These are phyloP conservation scores for Eupithecia subfuscata DNA, from an alignment of 2,888 invertebrate species.

Conservation along the genomic window DNA sequence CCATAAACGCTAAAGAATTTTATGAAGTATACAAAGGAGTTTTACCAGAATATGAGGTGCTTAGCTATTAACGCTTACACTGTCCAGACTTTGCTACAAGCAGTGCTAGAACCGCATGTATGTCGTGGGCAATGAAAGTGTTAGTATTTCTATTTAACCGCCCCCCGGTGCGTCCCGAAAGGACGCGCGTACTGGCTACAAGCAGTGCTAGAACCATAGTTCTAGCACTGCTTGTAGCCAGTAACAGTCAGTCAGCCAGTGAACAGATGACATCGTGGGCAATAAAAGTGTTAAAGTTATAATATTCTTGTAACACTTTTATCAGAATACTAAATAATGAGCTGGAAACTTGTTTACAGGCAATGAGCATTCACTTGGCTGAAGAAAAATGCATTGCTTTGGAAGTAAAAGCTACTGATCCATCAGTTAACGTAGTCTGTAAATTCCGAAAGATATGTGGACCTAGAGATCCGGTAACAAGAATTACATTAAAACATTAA, in stretches of 20 bases:
- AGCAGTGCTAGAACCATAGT: too few relatives aligned
- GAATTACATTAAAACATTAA: neutral
- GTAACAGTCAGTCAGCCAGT: too few relatives aligned
- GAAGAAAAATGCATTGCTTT: conserved; percentile 94
- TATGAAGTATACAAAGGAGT: conserved; percentile 96
- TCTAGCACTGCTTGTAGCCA: too few relatives aligned
- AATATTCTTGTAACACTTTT: neutral
- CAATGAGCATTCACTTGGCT: conserved; percentile 91
- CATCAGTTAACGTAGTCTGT: conserved; percentile 81
- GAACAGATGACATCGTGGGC: too few relatives aligned
- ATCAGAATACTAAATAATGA: neutral
- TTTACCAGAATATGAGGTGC: conserved; percentile 88
- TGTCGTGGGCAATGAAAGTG: too few relatives aligned
- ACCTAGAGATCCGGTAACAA: conserved; percentile 88
- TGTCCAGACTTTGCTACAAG: too few relatives aligned
- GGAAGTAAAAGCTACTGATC: conserved; percentile 87
- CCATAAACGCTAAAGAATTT: conserved; percentile 93
- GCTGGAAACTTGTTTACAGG: conserved; percentile 70
- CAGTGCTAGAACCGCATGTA: too few relatives aligned
- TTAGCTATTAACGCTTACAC: neutral
- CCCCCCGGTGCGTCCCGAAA: too few relatives aligned
- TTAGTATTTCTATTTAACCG: too few relatives aligned
- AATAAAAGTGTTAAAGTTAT: too few relatives aligned
- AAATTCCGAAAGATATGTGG: conserved; percentile 94
- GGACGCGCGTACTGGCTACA: too few relatives aligned